Evolutionary conservation across 2,113 vertebrate species (phyloP), one percentile per base, ranked within the genome.

Genomic region (Genyomyrus donnyi): DNA sequence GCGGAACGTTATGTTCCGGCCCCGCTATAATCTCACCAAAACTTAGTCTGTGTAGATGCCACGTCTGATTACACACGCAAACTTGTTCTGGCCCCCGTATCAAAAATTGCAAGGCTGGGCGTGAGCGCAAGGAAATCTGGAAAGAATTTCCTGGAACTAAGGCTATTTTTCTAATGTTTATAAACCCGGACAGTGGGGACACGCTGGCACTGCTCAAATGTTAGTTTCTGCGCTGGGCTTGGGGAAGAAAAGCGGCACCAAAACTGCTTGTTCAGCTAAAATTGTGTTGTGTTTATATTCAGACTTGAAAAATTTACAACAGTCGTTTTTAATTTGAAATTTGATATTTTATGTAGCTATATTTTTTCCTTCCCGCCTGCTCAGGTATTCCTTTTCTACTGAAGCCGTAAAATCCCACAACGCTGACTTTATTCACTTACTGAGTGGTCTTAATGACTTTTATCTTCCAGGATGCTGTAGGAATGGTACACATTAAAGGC

Each of bases 401-500:
- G 66, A 74, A 74, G 3, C 27, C 11, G 0, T 77, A 17, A 77
- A 17, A 27, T 80, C 35, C 35, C 74, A 39, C 74, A 42, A 5
- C 35, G 0, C 35, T 7, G 74, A 42, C 13, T 39, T 42, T 6
- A 3, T 1, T 80, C 35, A 19, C 17, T 42, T 42, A 10, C 10
- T 42, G 15, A 7, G 3, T 7, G 35, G 4, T 39, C 31, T 48
- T 24, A 48, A 35, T 83, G 13, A 31, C 24, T 91, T 8, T 53
- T 91, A n/a, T 92, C 87, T 66, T 6, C n/a, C 93, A 97, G 97
- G 97, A 97, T 52, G 96, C 96, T 0, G 95, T 97, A 6, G 95
- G 96, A 19, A 96, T 97, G 94, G 97, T 97, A 53, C 96, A 97
- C 90, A 93, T 97, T 42, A 97, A 97, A 92, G 97, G 97, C 56